Evolutionary conservation across 2,888 invertebrate species (phyloP), one percentile per base, ranked within the genome.

Genomic region (Meloe dianella): DNA sequence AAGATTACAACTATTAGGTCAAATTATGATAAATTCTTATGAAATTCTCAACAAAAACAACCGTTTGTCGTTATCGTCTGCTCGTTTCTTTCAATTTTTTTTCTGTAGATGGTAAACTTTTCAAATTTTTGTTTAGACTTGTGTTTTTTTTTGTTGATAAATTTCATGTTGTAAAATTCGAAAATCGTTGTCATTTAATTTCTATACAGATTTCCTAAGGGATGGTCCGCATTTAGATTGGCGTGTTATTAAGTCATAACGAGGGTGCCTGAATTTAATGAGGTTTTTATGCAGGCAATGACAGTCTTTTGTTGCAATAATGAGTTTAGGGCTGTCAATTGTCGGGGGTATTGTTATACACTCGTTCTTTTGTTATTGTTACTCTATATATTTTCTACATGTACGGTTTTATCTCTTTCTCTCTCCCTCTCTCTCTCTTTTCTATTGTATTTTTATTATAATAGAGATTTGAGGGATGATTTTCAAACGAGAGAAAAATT

Each of bases 281-380:
- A 82, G 80, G 80, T 84, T 84, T 84, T 84, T 84, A 84, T 84
- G 81, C 84, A 83, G 80, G 80, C 81, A 82, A 83, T 83, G 82
- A 82, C 81, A 80, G 80, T 82, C 84, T 83, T 84, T 84, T 84
- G 83, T 83, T 82, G 80, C 77, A 80, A 78, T 83, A 83, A 84
- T 83, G 83, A 83, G 81, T 83, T 83, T 83, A 83, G 81, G 81
- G 82, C 82, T 79, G 81, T 79, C 81, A 80, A 81, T 81, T 78
- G 81, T 80, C 81, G 71, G 71, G 82, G 82, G 81, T 78, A 81
- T 81, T 81, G 79, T 81, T 76, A 74, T 56, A 66, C 64, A 64
- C 54, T 64, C 56, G 59, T 58, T 68, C 68, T 68, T 68, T 68
- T 68, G 68, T 68, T 41, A 56, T 56, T 47, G 47, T 47, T 47